These are phyloP conservation scores for Proisotoma minuta DNA, from an alignment of 2,888 invertebrate species.

Conservation along the genomic window DNA sequence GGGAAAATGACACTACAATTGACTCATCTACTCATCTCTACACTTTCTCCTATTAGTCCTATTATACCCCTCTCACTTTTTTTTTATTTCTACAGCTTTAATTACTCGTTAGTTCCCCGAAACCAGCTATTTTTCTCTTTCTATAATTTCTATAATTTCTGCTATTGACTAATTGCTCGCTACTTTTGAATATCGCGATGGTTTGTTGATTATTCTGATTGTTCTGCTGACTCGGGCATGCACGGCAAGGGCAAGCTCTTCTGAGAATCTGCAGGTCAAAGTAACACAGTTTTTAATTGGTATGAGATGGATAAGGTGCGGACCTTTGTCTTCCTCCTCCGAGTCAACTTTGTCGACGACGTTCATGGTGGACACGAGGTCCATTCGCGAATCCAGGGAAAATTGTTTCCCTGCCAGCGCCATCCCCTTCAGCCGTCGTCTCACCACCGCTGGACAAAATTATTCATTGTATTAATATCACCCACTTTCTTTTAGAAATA, in stretches of 20 bases:
- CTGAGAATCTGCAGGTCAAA: conserved; percentile 43
- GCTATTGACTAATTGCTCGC: no score
- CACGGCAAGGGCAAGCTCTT: conserved; percentile 45
- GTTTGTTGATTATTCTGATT: no score
- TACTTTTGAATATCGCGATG: no score
- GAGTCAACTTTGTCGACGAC: conserved; percentile 24
- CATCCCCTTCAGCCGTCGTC: conserved; percentile 78
- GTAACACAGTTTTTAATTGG: conserved; percentile 3
- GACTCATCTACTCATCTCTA: no score
- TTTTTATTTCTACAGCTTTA: no score
- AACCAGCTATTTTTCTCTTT: no score
- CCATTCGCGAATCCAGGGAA: conserved; percentile 85
- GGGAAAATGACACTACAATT: no score
- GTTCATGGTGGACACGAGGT: conserved; percentile 60
- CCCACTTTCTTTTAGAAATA: background rate
- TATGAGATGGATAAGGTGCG: conserved; percentile 25
- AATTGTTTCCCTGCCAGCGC: conserved; percentile 79
- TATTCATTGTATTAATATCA: background rate
- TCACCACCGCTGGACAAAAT: conserved; percentile 61
- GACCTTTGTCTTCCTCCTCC: conserved; percentile 43
- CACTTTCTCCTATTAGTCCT: no score
- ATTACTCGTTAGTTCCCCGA: no score
- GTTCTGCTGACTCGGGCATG: conserved; percentile 43
- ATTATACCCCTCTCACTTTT: no score
- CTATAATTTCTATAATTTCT: no score